Evolutionary conservation across 2,888 invertebrate species (phyloP), one percentile per base, ranked within the genome.

Genomic region (Andrena fulva): DNA sequence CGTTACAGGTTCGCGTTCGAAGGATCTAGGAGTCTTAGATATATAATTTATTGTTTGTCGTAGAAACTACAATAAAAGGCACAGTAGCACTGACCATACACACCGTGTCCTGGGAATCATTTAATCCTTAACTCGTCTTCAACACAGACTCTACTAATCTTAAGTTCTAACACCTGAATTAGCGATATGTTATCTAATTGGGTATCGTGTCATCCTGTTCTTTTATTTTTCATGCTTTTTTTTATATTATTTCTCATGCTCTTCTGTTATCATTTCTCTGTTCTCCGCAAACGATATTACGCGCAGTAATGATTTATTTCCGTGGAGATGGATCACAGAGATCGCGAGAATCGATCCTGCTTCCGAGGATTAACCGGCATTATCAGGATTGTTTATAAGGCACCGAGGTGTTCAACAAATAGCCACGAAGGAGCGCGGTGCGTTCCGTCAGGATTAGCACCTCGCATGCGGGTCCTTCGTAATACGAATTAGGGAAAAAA

Each of bases 381-480:
- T 71, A 75, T 74, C n/a, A 74, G 60, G 74, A 60, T 69, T 84
- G 88, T 87, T 88, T 81, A 88, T 81, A 24, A 82, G 80, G 68
- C 72, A 80, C 66, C 29, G 4, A 68, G 56, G 54, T 77, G 85
- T 82, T 88, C 68, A 84, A 84, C 88, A 77, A 84, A 77, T 35
- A 54, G 77, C 77, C 62, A 52, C n/a, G 42, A 52, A 80, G 80
- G 82, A 85, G 77, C 80, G 82, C 79, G 85, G 72, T 69, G 81
- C 89, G 89, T 87, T 91, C 85, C 86, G 90, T 91, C 91, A 91
- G 82, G 91, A 89, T 91, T 91, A 91, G 77, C 70, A 80, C 87
- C 52, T 85, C 85, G 85, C 85, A 91, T 91, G 91, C 91, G 91
- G 91, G 91, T 76, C 78, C 79, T 67, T 73, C 76, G 84, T 63